A percentile compares a stretch with the other conserved stretches of the same genome.
These are phyloP conservation scores for Neogobius melanostomus DNA, from an alignment of 2,113 vertebrate genomes.

Conservation along the genomic window DNA sequence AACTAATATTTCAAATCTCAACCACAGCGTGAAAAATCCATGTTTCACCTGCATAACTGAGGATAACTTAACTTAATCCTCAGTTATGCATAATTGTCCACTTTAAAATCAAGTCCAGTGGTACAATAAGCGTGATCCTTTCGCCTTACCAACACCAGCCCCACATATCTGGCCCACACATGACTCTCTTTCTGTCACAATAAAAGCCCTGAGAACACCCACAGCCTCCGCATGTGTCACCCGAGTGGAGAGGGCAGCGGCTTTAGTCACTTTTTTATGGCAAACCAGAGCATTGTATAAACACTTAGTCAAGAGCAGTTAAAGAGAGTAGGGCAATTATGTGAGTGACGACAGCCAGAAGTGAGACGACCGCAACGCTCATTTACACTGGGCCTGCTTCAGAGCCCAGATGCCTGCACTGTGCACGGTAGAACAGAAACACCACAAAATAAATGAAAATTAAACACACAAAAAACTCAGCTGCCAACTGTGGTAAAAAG, in stretches of 20 bases:
- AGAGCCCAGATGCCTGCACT: constrained; percentile 13
- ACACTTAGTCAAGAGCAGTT: constrained; percentile 61
- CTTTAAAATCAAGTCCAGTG: too few species aligned
- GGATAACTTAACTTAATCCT: too few species aligned
- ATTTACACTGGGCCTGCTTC: constrained; percentile 40
- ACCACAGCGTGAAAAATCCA: too few species aligned
- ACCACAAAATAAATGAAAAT: too few species aligned
- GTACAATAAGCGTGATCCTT: too few species aligned
- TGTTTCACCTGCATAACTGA: too few species aligned
- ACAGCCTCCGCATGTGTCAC: constrained; percentile 19
- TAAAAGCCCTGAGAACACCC: constrained; percentile 4
- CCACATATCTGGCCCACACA: not conserved
- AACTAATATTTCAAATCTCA: too few species aligned
- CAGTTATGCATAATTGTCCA: too few species aligned
- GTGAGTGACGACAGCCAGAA: constrained; percentile 62
- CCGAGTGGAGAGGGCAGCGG: not conserved
- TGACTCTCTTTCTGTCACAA: not conserved
- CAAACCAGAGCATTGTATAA: constrained; percentile 50
- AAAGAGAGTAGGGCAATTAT: constrained; percentile 56
- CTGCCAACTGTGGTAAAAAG: too few species aligned
- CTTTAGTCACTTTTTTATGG: constrained; percentile 64
- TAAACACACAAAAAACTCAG: too few species aligned
- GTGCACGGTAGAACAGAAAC: not conserved
- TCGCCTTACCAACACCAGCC: too few species aligned
- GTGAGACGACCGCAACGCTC: constrained; percentile 41